A percentile compares a stretch with the other conserved stretches of the same genome.
These are phyloP conservation scores for Euleptes europaea DNA, from an alignment of 2,113 vertebrate species.

Conservation along the genomic window DNA sequence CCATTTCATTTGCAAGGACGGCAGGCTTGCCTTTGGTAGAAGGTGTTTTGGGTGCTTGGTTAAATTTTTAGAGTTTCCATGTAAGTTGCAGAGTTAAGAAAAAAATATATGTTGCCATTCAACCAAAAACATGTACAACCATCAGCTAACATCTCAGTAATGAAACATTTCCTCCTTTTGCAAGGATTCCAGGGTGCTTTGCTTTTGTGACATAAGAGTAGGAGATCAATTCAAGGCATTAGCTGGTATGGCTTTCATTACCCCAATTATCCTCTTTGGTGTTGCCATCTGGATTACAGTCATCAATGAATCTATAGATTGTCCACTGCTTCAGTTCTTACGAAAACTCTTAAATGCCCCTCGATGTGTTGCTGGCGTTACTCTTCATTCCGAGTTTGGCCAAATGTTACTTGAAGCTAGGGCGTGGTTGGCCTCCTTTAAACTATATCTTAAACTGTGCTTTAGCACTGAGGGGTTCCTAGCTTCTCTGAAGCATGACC, in stretches of 20 bases:
- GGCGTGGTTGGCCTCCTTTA: too few relatives aligned
- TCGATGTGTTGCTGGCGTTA: too few relatives aligned
- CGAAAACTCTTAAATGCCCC: too few relatives aligned
- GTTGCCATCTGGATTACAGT: too few relatives aligned
- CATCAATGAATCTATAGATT: too few relatives aligned
- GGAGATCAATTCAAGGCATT: not conserved
- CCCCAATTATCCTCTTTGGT: too few relatives aligned
- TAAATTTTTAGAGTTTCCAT: not conserved
- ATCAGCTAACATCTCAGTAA: not conserved
- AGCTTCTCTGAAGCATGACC: too few relatives aligned
- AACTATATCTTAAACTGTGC: too few relatives aligned
- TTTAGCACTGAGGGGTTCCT: too few relatives aligned
- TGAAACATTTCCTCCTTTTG: not conserved
- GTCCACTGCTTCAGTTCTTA: too few relatives aligned
- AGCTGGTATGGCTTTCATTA: slow-evolving; percentile 11
- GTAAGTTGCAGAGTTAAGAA: slow-evolving; percentile 10
- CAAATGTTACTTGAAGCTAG: too few relatives aligned
- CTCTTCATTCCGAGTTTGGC: too few relatives aligned
- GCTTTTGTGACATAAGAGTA: not conserved
- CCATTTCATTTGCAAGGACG: not conserved
- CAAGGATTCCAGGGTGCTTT: slow-evolving; percentile 11
- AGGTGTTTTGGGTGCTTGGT: not conserved
- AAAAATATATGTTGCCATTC: not conserved
- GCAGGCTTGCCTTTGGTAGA: slow-evolving; percentile 22
- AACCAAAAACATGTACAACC: slow-evolving; percentile 5